These are phyloP conservation scores for Noctua fimbriata DNA, from an alignment of 2,888 invertebrate genomes.

Conservation along the genomic window DNA sequence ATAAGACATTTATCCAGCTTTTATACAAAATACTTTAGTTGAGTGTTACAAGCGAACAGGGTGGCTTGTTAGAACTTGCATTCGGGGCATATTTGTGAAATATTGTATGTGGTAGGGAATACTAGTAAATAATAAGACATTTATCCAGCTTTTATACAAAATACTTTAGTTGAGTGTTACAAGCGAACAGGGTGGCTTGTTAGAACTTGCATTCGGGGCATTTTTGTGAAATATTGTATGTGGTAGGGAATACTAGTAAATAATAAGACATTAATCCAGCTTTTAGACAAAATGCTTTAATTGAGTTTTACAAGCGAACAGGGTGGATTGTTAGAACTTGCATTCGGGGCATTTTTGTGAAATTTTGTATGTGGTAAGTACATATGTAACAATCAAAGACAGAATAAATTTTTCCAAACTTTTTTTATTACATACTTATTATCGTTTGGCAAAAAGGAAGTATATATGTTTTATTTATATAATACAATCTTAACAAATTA, in stretches of 20 bases:
- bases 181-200: not conserved
- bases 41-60: not conserved
- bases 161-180: not conserved
- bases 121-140: too few species aligned
- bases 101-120: too few species aligned
- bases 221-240: too few species aligned
- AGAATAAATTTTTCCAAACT: constrained; percentile 75
- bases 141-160: not conserved
- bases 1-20: too few species aligned
- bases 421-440: constrained; percentile 84
- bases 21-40: not conserved
- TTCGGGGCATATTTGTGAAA: too few species aligned
- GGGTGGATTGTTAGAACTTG: too few species aligned
- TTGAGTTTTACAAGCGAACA: not conserved
- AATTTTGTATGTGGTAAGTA: not conserved
- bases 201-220: too few species aligned
- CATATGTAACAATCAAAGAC: constrained; percentile 43
- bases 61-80: too few species aligned
- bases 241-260: too few species aligned
- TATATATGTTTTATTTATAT: constrained; percentile 79
- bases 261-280: too few species aligned
- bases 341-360: too few species aligned
- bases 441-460: constrained; percentile 89
- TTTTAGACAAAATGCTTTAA: not conserved
- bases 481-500: constrained; percentile 76